Conservation (phyloP, 2,888 invertebrate genomes). For the Emmelina monodactyla region DNA sequence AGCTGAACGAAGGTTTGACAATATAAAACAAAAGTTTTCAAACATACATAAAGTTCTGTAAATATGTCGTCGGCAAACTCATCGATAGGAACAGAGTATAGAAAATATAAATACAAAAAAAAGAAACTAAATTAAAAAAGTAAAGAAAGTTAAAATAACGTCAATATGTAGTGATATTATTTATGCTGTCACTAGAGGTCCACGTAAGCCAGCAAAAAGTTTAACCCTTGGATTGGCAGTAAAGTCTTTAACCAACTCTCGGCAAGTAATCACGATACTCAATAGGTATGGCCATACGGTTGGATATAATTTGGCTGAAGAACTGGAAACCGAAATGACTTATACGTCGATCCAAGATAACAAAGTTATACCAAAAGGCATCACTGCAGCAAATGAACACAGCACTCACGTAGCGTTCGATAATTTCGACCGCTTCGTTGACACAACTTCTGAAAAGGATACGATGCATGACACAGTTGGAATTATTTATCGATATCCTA, state of each 20-base stretch:
- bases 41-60: too few relatives aligned
- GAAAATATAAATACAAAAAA: too few relatives aligned
- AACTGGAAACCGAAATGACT: constrained; percentile 17
- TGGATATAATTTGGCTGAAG: constrained; percentile 20
- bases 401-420: constrained; percentile 24
- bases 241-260: constrained; percentile 21
- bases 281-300: constrained; percentile 23
- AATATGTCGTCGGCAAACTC: too few relatives aligned
- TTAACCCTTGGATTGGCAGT: constrained; percentile 19
- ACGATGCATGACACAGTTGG: constrained; percentile 14
- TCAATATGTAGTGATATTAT: constrained; percentile 19
- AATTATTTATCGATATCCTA: constrained; percentile 18
- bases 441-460: constrained; percentile 14
- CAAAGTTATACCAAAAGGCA: constrained; percentile 17
- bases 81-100: too few relatives aligned
- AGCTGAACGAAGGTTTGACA: too few relatives aligned
- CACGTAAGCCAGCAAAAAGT: constrained; percentile 20
- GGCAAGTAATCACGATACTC: constrained; percentile 14
- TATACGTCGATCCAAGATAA: constrained; percentile 10
- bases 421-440: constrained; percentile 10
- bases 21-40: too few relatives aligned
- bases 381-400: constrained; percentile 12
- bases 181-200: constrained; percentile 14
- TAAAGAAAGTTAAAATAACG: constrained; percentile 12
- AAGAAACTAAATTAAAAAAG: too few relatives aligned